A percentile compares a stretch with the other conserved stretches of the same genome.
phyloP scores from a whole-genome alignment of 2,113 vertebrate species.

The Trematomus loennbergii region DNA sequence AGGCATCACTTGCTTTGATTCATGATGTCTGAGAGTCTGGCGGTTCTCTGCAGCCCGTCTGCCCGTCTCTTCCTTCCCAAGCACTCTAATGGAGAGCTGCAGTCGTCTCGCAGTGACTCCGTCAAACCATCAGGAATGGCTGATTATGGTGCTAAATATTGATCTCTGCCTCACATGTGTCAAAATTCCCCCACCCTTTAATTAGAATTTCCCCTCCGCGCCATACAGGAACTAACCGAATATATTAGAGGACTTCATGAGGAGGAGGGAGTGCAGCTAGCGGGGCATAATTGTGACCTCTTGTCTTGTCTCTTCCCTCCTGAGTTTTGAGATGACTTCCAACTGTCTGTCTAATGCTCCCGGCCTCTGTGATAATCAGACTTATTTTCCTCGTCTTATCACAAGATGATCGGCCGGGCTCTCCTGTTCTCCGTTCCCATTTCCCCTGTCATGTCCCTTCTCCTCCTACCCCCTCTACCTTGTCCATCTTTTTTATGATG shows the following conservation, averaged over 20 bases:
- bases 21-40: constrained; percentile 83
- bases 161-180: constrained; percentile 99
- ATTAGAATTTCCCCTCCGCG: constrained; percentile 98
- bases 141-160: constrained; percentile 99
- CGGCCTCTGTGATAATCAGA: constrained; percentile 92
- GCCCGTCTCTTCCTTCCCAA: constrained; percentile 35
- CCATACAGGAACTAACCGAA: constrained; percentile 93
- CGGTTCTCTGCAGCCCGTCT: constrained; percentile 67
- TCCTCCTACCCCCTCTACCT: background rate
- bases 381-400: constrained; percentile 92
- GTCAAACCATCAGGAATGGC: constrained; percentile 96
- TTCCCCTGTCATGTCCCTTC: constrained; percentile 21
- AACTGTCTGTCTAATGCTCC: constrained; percentile 92
- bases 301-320: constrained; percentile 92
- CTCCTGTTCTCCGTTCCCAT: constrained; percentile 34
- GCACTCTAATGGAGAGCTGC: constrained; percentile 69
- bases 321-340: constrained; percentile 94
- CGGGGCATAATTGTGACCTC: constrained; percentile 97
- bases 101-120: constrained; percentile 87
- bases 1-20: constrained; percentile 91
- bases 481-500: background rate
- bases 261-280: constrained; percentile 87
- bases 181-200: constrained; percentile 98
- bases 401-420: constrained; percentile 85
- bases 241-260: constrained; percentile 91